These are phyloP conservation scores for Bubo bubo DNA, from an alignment of 2,113 vertebrate species.

Conservation along the genomic window DNA sequence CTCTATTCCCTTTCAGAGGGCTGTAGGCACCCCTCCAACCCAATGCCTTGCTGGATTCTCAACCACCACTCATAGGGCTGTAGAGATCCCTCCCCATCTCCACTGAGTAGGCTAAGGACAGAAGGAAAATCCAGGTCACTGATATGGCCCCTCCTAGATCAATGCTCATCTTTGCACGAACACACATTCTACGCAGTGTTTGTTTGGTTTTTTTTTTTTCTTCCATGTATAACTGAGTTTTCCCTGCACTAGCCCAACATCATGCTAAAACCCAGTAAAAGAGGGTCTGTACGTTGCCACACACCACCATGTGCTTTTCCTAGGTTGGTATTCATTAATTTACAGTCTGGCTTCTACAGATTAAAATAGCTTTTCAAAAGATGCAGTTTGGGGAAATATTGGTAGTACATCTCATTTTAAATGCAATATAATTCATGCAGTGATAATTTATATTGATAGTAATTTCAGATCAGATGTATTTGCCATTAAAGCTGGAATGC, in stretches of 20 bases:
- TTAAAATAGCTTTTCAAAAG: background rate
- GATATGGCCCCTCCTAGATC: background rate
- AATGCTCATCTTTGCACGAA: background rate
- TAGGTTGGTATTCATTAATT: background rate
- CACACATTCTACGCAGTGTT: background rate
- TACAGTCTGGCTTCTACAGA: background rate
- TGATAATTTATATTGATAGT: background rate
- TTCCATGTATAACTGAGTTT: background rate
- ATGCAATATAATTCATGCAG: background rate
- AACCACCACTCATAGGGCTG: accelerated
- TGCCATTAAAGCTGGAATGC: background rate
- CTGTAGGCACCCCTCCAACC: background rate
- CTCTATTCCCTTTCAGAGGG: background rate
- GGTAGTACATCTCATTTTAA: background rate
- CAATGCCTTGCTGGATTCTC: background rate
- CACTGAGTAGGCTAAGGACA: background rate
- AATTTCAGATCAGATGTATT: background rate
- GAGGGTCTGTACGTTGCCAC: background rate
- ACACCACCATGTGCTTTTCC: background rate
- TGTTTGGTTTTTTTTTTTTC: background rate
- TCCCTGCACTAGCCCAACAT: background rate
- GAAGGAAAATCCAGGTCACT: background rate
- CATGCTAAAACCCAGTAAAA: background rate
- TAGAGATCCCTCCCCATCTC: background rate
- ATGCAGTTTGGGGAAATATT: background rate